A percentile compares a stretch with the other conserved stretches of the same genome.
Conservation (phyloP, 2,113 vertebrate species). For the Beaufortia kweichowensis region DNA sequence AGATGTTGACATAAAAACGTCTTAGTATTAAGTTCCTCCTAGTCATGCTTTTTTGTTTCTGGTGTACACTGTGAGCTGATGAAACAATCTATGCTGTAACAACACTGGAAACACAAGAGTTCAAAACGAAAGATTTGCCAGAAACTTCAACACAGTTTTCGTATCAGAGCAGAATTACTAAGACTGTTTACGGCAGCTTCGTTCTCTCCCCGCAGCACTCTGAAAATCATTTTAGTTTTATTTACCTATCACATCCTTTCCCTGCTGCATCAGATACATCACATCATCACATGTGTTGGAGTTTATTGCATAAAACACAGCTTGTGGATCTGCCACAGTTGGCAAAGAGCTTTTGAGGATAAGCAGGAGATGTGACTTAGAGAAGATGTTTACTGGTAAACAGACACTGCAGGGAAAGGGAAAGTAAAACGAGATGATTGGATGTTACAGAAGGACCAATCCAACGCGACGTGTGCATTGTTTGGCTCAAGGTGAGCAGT, state of each 20-base stretch:
- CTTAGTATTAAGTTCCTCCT: background rate
- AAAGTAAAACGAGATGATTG: constrained; percentile 8
- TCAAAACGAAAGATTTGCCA: too few species aligned
- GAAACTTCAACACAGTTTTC: background rate
- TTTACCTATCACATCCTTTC: background rate
- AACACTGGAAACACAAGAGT: too few species aligned
- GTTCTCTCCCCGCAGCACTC: background rate
- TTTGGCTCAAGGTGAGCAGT: constrained; percentile 25
- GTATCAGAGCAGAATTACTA: background rate
- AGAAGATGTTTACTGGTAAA: background rate
- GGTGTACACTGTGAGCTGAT: background rate
- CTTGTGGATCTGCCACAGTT: constrained; percentile 10
- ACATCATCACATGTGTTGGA: background rate
- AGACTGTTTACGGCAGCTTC: background rate
- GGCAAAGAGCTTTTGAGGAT: constrained; percentile 5
- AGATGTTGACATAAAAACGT: constrained; percentile 8
- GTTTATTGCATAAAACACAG: background rate
- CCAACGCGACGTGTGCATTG: background rate
- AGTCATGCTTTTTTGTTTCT: background rate
- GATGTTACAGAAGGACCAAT: constrained; percentile 7
- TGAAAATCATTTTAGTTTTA: background rate
- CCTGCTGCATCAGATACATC: background rate
- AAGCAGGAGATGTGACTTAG: background rate
- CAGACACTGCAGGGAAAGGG: constrained; percentile 13
- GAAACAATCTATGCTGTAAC: constrained; percentile 1